These are phyloP conservation scores for Pipistrellus nathusii DNA, from an alignment of 2,797 vertebrate genomes.

Conservation along the genomic window DNA sequence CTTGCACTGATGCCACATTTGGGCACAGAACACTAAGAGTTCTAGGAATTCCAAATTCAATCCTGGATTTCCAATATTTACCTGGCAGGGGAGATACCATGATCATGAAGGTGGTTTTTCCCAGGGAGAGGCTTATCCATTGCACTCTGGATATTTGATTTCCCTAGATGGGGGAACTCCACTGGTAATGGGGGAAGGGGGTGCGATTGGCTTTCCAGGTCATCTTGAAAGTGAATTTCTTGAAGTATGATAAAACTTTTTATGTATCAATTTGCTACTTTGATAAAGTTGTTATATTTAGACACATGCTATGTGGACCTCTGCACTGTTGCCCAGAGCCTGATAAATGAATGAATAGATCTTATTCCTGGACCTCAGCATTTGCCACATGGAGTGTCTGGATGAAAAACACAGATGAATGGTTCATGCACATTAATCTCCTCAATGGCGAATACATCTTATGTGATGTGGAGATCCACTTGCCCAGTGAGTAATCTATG, in stretches of 20 bases:
- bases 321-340: background rate
- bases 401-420: background rate
- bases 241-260: background rate
- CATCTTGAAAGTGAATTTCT: background rate
- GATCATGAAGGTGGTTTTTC: background rate
- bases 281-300: background rate
- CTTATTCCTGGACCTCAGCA: background rate
- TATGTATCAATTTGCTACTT: background rate
- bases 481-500: background rate
- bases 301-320: background rate
- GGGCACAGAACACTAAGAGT: background rate
- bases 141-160: background rate
- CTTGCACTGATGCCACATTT: background rate
- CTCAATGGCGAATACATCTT: background rate
- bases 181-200: background rate
- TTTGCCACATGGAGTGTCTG: background rate
- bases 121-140: background rate
- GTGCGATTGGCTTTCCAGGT: background rate
- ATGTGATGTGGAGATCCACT: background rate
- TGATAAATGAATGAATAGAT: background rate
- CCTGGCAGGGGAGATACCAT: background rate
- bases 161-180: background rate
- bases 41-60: background rate
- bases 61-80: background rate
- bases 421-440: background rate